Conservation (phyloP, 1,140 invertebrate species). For the Onthophagus taurus region DNA sequence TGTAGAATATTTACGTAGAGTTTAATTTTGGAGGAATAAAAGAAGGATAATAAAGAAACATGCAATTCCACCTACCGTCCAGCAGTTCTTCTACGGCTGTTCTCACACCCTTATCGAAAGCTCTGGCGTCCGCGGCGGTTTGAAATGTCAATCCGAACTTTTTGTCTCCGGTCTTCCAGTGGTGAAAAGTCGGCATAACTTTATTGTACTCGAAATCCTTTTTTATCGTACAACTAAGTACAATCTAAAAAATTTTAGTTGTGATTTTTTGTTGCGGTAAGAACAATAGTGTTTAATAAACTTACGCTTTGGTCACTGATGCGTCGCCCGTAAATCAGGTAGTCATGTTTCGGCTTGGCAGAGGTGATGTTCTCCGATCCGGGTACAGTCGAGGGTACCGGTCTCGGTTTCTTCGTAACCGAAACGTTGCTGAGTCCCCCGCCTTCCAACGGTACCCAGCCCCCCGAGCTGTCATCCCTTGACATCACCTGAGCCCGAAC, state of each 20-base stretch:
- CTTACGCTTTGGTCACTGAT: slow-evolving; percentile 84
- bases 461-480: slow-evolving; percentile 90
- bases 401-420: slow-evolving; percentile 61
- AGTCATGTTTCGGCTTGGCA: slow-evolving; percentile 59
- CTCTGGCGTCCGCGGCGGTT: slow-evolving; percentile 83
- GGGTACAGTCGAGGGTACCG: slow-evolving; percentile 33
- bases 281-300: too few species aligned
- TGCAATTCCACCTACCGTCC: slow-evolving; percentile 60
- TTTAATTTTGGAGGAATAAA: too few species aligned
- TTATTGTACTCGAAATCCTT: slow-evolving; percentile 95
- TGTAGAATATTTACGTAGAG: background rate
- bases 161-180: slow-evolving; percentile 92
- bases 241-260: slow-evolving; percentile 52
- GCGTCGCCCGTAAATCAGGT: slow-evolving; percentile 83
- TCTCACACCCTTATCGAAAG: slow-evolving; percentile 87
- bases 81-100: slow-evolving; percentile 83
- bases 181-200: slow-evolving; percentile 97
- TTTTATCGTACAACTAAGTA: slow-evolving; percentile 89
- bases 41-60: background rate
- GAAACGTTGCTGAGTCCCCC: slow-evolving; percentile 89
- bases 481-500: slow-evolving; percentile 98
- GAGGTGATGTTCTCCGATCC: slow-evolving; percentile 23
- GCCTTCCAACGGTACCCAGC: slow-evolving; percentile 89
- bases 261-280: background rate
- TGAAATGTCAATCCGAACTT: slow-evolving; percentile 93